A percentile compares a stretch with the other conserved stretches of the same genome.
These are phyloP conservation scores for Stichodactyla mertensii DNA, from an alignment of 64 coral and sea anemone genomes.

Conservation along the genomic window DNA sequence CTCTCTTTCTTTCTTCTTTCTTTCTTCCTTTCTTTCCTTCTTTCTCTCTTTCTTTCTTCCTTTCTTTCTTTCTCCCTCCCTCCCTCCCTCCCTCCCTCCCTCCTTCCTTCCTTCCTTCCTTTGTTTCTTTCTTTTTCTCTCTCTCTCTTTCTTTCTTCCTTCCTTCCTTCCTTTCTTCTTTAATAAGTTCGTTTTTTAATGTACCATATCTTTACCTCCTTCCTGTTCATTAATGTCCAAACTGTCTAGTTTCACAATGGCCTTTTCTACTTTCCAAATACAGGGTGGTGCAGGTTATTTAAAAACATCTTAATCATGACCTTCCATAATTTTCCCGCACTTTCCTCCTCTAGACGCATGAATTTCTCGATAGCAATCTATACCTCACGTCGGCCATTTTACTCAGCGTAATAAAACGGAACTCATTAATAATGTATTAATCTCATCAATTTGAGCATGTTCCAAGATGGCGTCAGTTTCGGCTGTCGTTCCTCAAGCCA, in stretches of 20 bases:
- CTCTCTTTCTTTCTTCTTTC: no score
- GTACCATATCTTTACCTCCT: background rate
- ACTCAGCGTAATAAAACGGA: background rate
- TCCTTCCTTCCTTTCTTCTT: background rate
- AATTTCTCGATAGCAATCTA: background rate
- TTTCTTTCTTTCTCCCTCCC: background rate
- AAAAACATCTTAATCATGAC: background rate
- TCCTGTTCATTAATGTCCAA: background rate
- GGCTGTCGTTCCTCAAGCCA: background rate
- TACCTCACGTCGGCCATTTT: background rate
- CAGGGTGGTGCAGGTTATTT: no score
- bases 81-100: background rate
- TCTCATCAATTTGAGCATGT: conserved; percentile 42
- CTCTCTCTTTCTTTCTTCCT: background rate
- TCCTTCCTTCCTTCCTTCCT: background rate
- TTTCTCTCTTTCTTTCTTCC: background rate
- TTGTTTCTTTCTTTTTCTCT: background rate
- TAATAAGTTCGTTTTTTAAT: background rate
- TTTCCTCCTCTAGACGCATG: background rate
- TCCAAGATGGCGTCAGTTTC: conserved; percentile 60
- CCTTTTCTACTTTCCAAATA: no score
- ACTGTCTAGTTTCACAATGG: no score
- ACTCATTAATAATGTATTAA: conserved; percentile 64
- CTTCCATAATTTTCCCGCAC: background rate
- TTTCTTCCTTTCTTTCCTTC: background rate